Evolutionary conservation across 1,140 invertebrate genomes (phyloP).

Genomic region (Euwallacea similis): DNA sequence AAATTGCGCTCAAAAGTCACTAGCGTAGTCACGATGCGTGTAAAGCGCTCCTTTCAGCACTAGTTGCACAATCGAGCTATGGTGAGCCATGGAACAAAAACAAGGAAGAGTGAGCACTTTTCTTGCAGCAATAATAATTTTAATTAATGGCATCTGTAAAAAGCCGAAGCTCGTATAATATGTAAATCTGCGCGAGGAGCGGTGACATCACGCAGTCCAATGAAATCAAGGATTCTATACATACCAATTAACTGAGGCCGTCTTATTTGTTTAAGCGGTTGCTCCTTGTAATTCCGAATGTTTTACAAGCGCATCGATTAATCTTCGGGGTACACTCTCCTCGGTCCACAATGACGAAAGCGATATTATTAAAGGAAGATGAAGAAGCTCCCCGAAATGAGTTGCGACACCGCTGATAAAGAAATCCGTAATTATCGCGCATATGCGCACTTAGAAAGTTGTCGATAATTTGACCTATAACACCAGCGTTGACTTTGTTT

Average conservation of each 20-base stretch:
- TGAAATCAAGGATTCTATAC: neutral
- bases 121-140: neutral
- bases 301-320: slow-evolving; percentile 3
- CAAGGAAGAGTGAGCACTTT: too few relatives aligned
- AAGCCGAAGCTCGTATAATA: neutral
- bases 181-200: neutral
- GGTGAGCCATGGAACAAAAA: too few relatives aligned
- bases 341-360: neutral
- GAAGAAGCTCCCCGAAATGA: neutral
- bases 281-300: neutral
- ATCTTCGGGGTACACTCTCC: neutral
- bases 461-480: slow-evolving; percentile 31
- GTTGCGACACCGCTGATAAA: slow-evolving; percentile 3
- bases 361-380: neutral
- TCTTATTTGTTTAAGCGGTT: neutral
- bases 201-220: neutral
- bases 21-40: too few relatives aligned
- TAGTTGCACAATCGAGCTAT: too few relatives aligned
- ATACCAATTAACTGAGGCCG: neutral
- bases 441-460: slow-evolving; percentile 9
- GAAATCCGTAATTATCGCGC: neutral
- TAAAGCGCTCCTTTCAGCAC: too few relatives aligned
- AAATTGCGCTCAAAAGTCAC: too few relatives aligned
- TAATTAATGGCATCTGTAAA: neutral
- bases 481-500: slow-evolving; percentile 27